These are phyloP conservation scores for Daktulosphaira vitifoliae DNA, from an alignment of 1,140 invertebrate species.

Conservation along the genomic window DNA sequence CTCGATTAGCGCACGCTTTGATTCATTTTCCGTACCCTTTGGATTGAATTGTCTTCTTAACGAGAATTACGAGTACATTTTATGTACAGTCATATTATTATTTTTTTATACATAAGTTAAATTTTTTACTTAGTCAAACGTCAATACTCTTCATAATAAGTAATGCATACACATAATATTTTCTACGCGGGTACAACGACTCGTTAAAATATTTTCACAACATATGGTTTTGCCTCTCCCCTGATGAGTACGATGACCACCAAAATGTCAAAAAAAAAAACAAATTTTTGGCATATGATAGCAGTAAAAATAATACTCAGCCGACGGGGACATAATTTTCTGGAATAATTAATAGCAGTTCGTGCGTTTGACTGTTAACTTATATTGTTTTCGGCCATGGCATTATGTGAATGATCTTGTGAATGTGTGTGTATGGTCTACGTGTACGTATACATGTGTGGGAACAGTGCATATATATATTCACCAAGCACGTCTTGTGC, in stretches of 20 bases:
- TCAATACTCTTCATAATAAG: too few species aligned
- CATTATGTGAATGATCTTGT: too few species aligned
- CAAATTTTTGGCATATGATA: too few species aligned
- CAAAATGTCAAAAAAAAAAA: too few species aligned
- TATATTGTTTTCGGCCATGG: neutral
- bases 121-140: neutral
- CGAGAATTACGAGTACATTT: neutral
- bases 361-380: neutral
- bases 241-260: too few species aligned
- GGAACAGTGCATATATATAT: neutral
- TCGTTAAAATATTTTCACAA: neutral
- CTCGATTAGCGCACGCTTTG: slow-evolving; percentile 29
- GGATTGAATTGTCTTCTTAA: slow-evolving; percentile 12
- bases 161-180: neutral
- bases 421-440: neutral
- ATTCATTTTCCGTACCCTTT: neutral
- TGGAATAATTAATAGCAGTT: neutral
- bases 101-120: too few species aligned
- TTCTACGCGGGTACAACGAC: neutral
- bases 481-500: too few species aligned
- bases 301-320: too few species aligned
- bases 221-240: too few species aligned
- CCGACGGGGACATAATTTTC: too few species aligned
- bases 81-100: neutral
- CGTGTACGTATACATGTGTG: neutral